phyloP scores from a whole-genome alignment of 2,113 vertebrate genomes.

The Nannobrachium achirus region DNA sequence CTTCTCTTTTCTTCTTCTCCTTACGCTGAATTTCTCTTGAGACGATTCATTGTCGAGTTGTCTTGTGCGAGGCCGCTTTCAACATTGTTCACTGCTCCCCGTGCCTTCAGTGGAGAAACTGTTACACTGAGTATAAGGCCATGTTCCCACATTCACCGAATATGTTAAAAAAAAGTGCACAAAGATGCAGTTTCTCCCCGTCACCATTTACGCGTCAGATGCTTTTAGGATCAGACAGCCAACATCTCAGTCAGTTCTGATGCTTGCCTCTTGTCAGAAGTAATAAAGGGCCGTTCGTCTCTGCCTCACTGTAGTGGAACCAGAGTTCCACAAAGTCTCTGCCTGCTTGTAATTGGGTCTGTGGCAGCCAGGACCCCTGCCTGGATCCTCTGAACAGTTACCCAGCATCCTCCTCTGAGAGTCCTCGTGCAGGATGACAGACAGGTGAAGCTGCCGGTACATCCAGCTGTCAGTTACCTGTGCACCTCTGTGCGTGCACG shows the following conservation, averaged over 20 bases:
- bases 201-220: slow-evolving; percentile 51
- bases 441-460: slow-evolving; percentile 45
- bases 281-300: slow-evolving; percentile 45
- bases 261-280: slow-evolving; percentile 51
- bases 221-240: slow-evolving; percentile 56
- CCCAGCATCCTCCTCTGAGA: slow-evolving; percentile 53
- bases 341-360: slow-evolving; percentile 66
- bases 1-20: slow-evolving; percentile 10
- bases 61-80: slow-evolving; percentile 13
- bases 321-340: slow-evolving; percentile 43
- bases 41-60: slow-evolving; percentile 8
- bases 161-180: slow-evolving; percentile 1
- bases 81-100: slow-evolving; percentile 11
- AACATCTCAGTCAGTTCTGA: slow-evolving; percentile 56
- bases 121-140: not conserved
- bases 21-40: slow-evolving; percentile 10
- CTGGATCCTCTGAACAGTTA: slow-evolving; percentile 45
- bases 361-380: slow-evolving; percentile 45
- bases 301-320: slow-evolving; percentile 27
- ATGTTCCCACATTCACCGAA: not conserved
- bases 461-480: slow-evolving; percentile 56
- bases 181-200: slow-evolving; percentile 46
- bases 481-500: slow-evolving; percentile 32
- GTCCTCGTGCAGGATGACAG: slow-evolving; percentile 50
- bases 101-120: not conserved